Percentiles rank a stretch among this genome's conserved stretches.
These are phyloP conservation scores for Neopipo cinnamomea DNA, from an alignment of 2,113 vertebrate genomes.

Conservation along the genomic window DNA sequence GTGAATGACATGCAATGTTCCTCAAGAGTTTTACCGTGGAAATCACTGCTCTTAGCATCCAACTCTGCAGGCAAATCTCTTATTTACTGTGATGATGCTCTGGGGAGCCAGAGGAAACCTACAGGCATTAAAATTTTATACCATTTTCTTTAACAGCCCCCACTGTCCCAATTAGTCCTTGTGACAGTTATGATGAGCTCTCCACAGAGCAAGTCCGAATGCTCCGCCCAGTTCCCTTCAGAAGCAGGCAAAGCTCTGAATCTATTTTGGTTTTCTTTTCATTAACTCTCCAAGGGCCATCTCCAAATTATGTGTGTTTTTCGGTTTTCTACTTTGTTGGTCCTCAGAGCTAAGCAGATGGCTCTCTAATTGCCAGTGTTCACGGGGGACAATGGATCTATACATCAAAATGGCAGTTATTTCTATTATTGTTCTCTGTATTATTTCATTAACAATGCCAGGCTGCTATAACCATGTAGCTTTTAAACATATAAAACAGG, in stretches of 20 bases:
- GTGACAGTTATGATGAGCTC: background rate
- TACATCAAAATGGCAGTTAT: background rate
- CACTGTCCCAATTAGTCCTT: background rate
- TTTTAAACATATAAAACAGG: background rate
- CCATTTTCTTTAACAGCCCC: background rate
- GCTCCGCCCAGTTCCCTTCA: background rate
- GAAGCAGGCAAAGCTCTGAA: background rate
- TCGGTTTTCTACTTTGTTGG: background rate
- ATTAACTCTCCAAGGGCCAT: background rate
- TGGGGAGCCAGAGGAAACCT: background rate
- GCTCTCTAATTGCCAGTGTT: background rate
- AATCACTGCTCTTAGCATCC: background rate
- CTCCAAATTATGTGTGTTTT: background rate
- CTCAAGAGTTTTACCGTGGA: background rate
- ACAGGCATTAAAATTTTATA: background rate
- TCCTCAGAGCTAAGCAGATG: background rate
- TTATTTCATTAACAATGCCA: background rate
- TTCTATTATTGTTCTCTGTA: no score
- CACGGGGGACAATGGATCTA: background rate
- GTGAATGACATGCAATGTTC: rapidly evolving
- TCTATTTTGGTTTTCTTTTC: background rate
- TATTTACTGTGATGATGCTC: background rate
- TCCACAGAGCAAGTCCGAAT: background rate
- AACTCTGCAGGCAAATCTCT: background rate
- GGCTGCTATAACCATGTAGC: background rate